A percentile compares a stretch with the other conserved stretches of the same genome.
Conservation (phyloP, 1,140 invertebrate genomes). For the Eupristina koningsbergeri region DNA sequence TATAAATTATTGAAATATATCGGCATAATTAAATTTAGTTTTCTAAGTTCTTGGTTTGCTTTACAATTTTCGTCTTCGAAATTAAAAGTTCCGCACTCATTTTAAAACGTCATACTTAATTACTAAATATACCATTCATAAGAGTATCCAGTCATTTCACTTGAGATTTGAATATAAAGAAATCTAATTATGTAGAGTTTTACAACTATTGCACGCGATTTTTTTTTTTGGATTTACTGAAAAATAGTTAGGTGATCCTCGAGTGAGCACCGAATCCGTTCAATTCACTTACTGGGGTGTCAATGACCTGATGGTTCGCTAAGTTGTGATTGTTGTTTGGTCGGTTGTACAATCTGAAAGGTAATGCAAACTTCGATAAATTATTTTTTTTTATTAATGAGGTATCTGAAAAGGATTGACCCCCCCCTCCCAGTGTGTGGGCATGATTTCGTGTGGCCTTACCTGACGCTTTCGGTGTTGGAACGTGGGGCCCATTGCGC, state of each 20-base stretch:
- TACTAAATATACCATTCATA: too few species aligned
- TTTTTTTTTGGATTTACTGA: slow-evolving; percentile 63
- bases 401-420: neutral
- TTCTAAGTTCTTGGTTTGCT: too few species aligned
- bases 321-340: neutral
- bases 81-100: too few species aligned
- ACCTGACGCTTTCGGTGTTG: slow-evolving; percentile 87
- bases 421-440: slow-evolving; percentile 14
- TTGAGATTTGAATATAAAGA: too few species aligned
- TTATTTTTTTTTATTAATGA: slow-evolving; percentile 48
- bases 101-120: too few species aligned
- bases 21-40: too few species aligned
- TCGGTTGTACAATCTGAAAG: slow-evolving; percentile 36
- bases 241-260: slow-evolving; percentile 59
- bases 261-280: slow-evolving; percentile 76
- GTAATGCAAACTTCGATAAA: slow-evolving; percentile 41
- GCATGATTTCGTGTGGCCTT: slow-evolving; percentile 34
- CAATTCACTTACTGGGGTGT: slow-evolving; percentile 59
- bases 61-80: too few species aligned
- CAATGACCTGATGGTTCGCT: slow-evolving; percentile 1
- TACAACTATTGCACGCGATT: slow-evolving; percentile 58
- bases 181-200: too few species aligned
- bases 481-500: slow-evolving; percentile 86
- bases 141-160: too few species aligned
- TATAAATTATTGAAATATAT: too few species aligned